Percentiles rank a stretch among this genome's conserved stretches.
Evolutionary conservation across 2,113 vertebrate species (phyloP).

Genomic region (Psammodynastes pulverulentus): DNA sequence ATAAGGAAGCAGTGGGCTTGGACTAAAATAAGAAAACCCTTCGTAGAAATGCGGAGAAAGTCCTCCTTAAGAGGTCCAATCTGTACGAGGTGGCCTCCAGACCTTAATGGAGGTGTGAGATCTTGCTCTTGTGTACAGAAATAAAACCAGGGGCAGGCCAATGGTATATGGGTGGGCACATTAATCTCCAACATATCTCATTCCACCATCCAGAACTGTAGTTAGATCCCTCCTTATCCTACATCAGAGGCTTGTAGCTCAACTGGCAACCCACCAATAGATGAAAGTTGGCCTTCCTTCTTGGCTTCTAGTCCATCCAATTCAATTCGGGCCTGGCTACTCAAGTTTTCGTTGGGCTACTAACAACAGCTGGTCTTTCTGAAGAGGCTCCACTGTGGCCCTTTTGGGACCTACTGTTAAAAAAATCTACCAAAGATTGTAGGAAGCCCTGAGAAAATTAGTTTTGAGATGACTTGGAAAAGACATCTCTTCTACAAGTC

Average conservation of each 20-base stretch:
- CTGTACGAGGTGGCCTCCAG: background rate
- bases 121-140: background rate
- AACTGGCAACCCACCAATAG: conserved; percentile 24
- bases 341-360: conserved; percentile 22
- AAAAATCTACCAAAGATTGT: background rate
- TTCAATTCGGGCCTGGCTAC: conserved; percentile 17
- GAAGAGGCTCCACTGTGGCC: conserved; percentile 32
- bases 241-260: conserved; percentile 11
- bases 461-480: background rate
- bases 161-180: background rate
- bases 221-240: background rate
- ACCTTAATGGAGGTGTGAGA: background rate
- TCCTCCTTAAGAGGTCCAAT: background rate
- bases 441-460: conserved; percentile 58
- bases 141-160: background rate
- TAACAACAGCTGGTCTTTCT: background rate
- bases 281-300: conserved; percentile 5
- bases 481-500: too few species aligned
- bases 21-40: background rate
- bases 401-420: conserved; percentile 54
- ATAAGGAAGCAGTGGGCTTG: background rate
- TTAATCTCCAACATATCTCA: background rate
- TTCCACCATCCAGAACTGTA: background rate
- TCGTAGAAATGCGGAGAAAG: background rate
- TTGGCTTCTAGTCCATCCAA: background rate